phyloP scores from a whole-genome alignment of 2,797 vertebrate genomes.

The Lepilemur septentrionalis region DNA sequence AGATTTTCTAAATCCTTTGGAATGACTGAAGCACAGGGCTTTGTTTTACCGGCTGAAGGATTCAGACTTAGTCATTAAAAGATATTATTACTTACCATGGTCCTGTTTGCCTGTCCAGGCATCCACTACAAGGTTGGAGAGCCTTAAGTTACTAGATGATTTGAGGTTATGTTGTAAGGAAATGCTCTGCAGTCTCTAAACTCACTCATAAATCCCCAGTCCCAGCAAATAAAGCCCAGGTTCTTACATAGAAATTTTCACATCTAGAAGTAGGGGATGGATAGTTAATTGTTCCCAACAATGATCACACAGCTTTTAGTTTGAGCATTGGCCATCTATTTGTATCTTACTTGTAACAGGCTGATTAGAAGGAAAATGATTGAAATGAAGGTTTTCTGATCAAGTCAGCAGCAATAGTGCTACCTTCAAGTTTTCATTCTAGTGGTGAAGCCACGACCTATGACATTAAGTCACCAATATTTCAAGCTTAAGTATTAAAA shows the following conservation, averaged over 20 bases:
- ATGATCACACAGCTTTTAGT: background rate
- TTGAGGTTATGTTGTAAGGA: background rate
- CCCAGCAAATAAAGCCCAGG: background rate
- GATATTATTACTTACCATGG: background rate
- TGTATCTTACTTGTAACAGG: background rate
- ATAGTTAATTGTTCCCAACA: background rate
- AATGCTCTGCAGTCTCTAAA: background rate
- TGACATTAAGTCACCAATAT: background rate
- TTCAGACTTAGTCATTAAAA: background rate
- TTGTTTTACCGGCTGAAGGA: background rate
- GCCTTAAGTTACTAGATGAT: background rate
- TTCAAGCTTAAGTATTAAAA: background rate
- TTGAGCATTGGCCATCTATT: background rate
- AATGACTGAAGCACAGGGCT: background rate
- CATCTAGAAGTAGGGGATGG: background rate
- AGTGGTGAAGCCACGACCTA: background rate
- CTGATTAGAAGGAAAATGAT: background rate
- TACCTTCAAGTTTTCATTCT: constrained; percentile 34
- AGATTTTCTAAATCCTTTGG: constrained; percentile 3
- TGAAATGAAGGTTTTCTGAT: background rate
- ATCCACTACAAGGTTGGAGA: background rate
- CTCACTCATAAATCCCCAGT: background rate
- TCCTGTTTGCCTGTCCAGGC: background rate
- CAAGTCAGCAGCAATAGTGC: background rate
- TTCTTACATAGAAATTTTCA: background rate